These are phyloP conservation scores for Peucedramus taeniatus DNA, from an alignment of 2,113 vertebrate genomes.

Conservation along the genomic window DNA sequence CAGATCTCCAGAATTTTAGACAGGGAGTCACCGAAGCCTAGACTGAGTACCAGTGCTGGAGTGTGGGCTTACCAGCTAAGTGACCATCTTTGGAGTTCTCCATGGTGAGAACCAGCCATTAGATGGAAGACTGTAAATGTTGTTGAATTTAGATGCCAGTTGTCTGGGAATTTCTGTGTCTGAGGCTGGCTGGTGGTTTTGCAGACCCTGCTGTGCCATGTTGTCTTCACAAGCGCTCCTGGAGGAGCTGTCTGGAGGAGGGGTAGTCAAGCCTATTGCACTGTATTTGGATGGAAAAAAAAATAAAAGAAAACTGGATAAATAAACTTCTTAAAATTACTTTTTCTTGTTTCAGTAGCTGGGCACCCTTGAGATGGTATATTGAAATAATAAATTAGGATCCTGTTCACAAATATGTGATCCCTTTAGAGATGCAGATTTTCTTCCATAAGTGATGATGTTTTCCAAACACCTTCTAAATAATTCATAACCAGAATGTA, in stretches of 20 bases:
- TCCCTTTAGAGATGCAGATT: background rate
- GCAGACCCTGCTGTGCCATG: background rate
- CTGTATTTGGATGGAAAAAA: background rate
- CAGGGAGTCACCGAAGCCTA: background rate
- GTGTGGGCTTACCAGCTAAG: background rate
- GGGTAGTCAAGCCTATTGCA: background rate
- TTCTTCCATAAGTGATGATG: background rate
- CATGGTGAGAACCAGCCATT: background rate
- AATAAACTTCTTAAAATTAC: background rate
- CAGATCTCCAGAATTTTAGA: background rate
- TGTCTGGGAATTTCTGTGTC: background rate
- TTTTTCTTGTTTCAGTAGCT: background rate
- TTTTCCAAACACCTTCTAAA: background rate
- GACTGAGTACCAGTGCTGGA: background rate
- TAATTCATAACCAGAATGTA: conserved; percentile 10
- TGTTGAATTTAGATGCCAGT: background rate
- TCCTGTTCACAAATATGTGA: background rate
- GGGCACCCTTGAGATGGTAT: background rate
- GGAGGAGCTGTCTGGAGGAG: background rate
- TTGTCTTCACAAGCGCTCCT: background rate
- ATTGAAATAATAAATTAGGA: background rate
- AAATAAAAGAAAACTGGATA: background rate
- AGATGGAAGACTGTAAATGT: background rate
- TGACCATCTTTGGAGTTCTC: background rate
- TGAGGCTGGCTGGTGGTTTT: background rate